Evolutionary conservation across 2,888 invertebrate genomes (phyloP), one percentile per base, ranked within the genome.

Genomic region (Chelonus formosanus): DNA sequence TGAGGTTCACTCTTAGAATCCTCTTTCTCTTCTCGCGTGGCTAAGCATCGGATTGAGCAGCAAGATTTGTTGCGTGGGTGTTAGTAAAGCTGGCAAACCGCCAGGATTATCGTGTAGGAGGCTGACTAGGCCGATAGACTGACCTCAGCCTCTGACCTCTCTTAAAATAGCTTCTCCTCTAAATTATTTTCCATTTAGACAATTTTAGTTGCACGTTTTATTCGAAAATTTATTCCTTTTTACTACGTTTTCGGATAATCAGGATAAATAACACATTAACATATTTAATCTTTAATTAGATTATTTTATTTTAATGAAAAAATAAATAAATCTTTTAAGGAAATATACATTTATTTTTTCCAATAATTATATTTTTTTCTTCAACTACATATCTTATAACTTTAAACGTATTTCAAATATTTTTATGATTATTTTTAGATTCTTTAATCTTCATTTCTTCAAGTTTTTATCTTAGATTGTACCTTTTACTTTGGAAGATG

Each of bases 111-210:
- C 78, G 80, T 79, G 82, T 83, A 79, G 83, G 83, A 81, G 81
- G 80, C 80, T 82, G 81, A 82, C 83, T 82, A 81, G 82, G 80
- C 77, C 77, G 79, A 80, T 79, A 80, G 80, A 78, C 78, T 80
- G 80, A 81, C 82, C 81, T 80, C 83, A 83, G 84, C 84, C 83
- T 84, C 83, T 84, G 82, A 84, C 84, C 84, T 82, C 83, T 82
- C 84, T 80, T 79, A 76, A 84, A 84, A 84, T 84, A 84, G 79
- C 76, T 75, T 74, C 73, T 63, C 59, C 32, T 54, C 34, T 32
- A 48, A n/a, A 35, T 43, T 48, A 10, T 31, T 52, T 52, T 8
- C 34, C 52, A 32, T 6, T 52, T 8, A 20, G 20, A 20, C 20
- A 20, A 20, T 2, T 20, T 20, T 20, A 40, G 5, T 40, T 1